These are phyloP conservation scores for Anser cygnoides DNA, from an alignment of 2,113 vertebrate species.

Conservation along the genomic window DNA sequence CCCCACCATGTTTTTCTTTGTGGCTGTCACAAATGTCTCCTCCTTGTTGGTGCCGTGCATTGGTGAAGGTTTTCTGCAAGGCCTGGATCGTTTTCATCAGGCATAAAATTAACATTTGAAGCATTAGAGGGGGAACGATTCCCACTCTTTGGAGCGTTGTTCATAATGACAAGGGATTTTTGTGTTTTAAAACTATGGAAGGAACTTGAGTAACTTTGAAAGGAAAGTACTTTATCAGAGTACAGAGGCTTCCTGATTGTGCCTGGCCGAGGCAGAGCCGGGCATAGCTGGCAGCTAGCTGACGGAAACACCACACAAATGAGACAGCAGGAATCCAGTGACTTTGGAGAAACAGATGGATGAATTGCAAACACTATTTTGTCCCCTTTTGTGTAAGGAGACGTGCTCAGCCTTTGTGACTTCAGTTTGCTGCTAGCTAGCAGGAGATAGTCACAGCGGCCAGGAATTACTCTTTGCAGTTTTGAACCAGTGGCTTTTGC, in stretches of 20 bases:
- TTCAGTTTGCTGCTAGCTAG: not conserved
- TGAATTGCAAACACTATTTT: not conserved
- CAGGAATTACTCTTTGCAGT: not conserved
- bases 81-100: not conserved
- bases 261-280: not conserved
- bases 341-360: conserved; percentile 22
- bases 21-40: not conserved
- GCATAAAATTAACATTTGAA: not conserved
- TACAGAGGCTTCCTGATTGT: conserved; percentile 26
- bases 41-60: not conserved
- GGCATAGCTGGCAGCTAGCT: conserved; percentile 17
- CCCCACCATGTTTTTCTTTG: not conserved
- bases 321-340: conserved; percentile 19
- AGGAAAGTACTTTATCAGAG: not conserved
- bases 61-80: not conserved
- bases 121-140: not conserved
- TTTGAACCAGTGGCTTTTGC: accelerated
- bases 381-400: not conserved
- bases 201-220: not conserved
- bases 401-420: not conserved
- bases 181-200: not conserved
- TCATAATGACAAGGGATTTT: not conserved
- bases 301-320: not conserved
- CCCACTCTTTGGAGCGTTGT: not conserved
- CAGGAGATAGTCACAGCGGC: accelerated